These are phyloP conservation scores for Mesocricetus auratus DNA, from an alignment of 2,113 vertebrate genomes.

Conservation along the genomic window DNA sequence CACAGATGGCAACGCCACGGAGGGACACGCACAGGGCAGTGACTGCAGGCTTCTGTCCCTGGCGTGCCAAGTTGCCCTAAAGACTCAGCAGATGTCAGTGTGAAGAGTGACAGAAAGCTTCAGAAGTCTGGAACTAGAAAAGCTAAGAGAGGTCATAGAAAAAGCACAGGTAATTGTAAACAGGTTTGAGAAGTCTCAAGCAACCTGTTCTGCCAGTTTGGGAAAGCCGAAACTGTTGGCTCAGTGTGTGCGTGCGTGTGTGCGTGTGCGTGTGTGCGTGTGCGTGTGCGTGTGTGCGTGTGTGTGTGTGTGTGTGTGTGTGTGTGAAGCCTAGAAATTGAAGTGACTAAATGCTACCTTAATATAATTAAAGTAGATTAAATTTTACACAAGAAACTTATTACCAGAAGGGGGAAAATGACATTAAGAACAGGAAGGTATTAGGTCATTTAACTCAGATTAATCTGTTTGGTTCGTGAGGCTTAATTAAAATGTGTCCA, in stretches of 20 bases:
- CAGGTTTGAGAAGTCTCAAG: fast-evolving
- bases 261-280: not conserved
- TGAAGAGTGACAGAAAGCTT: not conserved
- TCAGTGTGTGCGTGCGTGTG: not conserved
- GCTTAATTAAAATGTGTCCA: not conserved
- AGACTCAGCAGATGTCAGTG: fast-evolving
- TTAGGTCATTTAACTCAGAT: not conserved
- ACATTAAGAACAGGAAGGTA: not conserved
- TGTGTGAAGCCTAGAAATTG: not conserved
- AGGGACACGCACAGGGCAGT: not conserved
- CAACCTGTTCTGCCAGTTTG: not conserved
- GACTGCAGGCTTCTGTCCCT: not conserved
- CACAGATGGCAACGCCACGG: not conserved
- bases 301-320: not conserved
- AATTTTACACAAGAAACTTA: not conserved
- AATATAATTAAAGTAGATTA: not conserved
- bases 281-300: not conserved
- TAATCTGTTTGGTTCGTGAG: not conserved
- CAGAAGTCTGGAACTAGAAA: not conserved
- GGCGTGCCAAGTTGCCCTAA: not conserved
- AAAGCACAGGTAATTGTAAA: not conserved
- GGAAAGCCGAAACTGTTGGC: not conserved
- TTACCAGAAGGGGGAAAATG: not conserved
- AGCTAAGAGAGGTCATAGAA: no score
- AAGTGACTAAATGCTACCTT: not conserved